Evolutionary conservation across 2,888 invertebrate species (phyloP).

Genomic region (Plebejus argus): DNA sequence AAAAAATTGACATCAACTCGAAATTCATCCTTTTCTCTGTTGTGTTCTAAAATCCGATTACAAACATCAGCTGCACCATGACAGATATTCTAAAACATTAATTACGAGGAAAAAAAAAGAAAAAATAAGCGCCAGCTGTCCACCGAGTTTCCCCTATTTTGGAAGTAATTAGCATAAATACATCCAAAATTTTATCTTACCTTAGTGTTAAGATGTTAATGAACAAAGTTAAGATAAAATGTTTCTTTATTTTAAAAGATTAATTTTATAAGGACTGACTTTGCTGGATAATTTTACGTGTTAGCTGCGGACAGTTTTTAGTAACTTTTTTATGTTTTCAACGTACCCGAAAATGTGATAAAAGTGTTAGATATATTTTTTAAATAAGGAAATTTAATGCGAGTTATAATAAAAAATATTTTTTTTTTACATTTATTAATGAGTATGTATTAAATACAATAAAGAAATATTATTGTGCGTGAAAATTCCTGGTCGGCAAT

Average conservation of each 20-base stretch:
- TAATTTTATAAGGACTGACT: not conserved
- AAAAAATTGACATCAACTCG: not conserved
- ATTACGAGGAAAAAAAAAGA: not conserved
- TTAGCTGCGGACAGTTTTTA: not conserved
- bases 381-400: too few relatives aligned
- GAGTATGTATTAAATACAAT: too few relatives aligned
- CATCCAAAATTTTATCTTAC: conserved; percentile 6
- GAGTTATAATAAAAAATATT: too few relatives aligned
- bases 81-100: not conserved
- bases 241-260: not conserved
- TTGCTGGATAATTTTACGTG: not conserved
- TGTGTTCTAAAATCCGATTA: not conserved
- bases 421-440: too few relatives aligned
- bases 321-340: not conserved
- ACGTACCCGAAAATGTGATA: too few relatives aligned
- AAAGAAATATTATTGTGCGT: too few relatives aligned
- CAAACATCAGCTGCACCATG: not conserved
- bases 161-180: conserved; percentile 13
- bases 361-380: too few relatives aligned
- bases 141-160: not conserved
- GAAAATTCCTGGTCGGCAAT: too few relatives aligned
- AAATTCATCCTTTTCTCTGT: not conserved
- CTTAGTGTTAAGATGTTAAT: conserved; percentile 13
- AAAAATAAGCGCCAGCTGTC: not conserved
- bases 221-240: conserved; percentile 12